phyloP scores from a whole-genome alignment of 2,113 vertebrate genomes.

The Thunnus maccoyii region DNA sequence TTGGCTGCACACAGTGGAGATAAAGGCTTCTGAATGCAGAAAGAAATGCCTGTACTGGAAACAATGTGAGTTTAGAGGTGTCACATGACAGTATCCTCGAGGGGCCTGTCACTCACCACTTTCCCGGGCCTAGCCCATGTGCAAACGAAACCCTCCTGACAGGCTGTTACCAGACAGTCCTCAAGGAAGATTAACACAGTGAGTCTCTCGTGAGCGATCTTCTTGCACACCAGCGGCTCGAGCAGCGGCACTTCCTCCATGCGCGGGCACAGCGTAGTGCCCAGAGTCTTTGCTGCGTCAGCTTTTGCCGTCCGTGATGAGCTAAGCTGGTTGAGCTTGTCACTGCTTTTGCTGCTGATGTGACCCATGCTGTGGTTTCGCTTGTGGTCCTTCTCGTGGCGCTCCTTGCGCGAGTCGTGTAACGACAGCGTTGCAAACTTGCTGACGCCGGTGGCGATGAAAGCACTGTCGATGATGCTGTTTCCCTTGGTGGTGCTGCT shows the following conservation, averaged over 20 bases:
- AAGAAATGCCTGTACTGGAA: constrained; percentile 1
- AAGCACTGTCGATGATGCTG: constrained; percentile 91
- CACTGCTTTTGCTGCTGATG: constrained; percentile 99
- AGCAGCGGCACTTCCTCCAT: constrained; percentile 99
- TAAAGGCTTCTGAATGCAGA: constrained; percentile 32
- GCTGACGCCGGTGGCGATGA: constrained; percentile 93
- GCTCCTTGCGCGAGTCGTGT: constrained; percentile 95
- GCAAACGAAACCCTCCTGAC: constrained; percentile 99
- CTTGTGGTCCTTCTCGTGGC: constrained; percentile 97
- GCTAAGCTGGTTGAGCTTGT: constrained; percentile 93
- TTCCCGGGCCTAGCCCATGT: constrained; percentile 99
- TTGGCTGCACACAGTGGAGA: constrained; percentile 17
- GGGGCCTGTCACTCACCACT: constrained; percentile 91
- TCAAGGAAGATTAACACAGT: constrained; percentile 99
- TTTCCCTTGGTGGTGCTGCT: constrained; percentile 89
- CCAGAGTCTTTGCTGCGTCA: constrained; percentile 95
- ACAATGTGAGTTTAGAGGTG: constrained; percentile 38
- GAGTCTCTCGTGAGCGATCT: constrained; percentile 99
- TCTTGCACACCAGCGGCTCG: constrained; percentile 99
- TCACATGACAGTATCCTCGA: constrained; percentile 70
- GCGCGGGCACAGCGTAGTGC: constrained; percentile 94
- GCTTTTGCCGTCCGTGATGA: constrained; percentile 91
- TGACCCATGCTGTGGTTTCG: constrained; percentile 99
- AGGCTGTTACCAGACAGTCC: constrained; percentile 99
- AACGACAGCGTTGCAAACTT: constrained; percentile 97